Evolutionary conservation across 2,113 vertebrate genomes (phyloP), one percentile per base, ranked within the genome.

Genomic region (Sterrhoptilus dennistouni): DNA sequence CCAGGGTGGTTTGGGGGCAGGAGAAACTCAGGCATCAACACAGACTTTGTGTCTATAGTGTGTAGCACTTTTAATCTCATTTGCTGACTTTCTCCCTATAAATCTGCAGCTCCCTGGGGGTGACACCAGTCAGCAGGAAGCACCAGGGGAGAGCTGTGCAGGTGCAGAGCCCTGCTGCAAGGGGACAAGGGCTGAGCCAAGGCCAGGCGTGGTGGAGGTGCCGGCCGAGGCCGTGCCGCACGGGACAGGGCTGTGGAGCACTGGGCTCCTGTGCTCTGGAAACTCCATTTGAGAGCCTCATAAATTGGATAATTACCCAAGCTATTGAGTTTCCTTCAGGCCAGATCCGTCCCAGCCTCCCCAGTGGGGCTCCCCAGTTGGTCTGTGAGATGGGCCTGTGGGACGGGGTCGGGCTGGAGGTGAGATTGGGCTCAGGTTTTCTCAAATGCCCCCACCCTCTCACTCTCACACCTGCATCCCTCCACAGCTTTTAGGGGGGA

Each of bases 301-400:
- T 93, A 96, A 84, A 93, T 94, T 87, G 85, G 89, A 94, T 76
- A 82, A 77, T 98, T 97, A 95, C 52, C 93, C 68, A 44, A 81
- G 89, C 87, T 97, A 95, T 76, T 93, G 86, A 94, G 95, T 97
- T 97, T 97, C 97, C 94, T 95, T 94, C 94, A 76, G 75, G 87
- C 91, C 93, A 96, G 96, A 93, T 97, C 83, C 21, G 4, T 83
- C 92, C 68, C 81, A 92, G 87, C 85, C 84, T 94, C 81, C 92
- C 95, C 87, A 80, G 9, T 5, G 11, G 70, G 83, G 90, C 81
- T 84, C 75, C 87, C 94, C 63, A 57, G 81, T 89, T 94, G 71
- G 86, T 72, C 93, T 57, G 29, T 87, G 75, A 87, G 95, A 36
- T 86, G 86, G 56, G 63, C 96, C 89, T 3, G 0, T 77, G 90